Percentiles rank a stretch among this genome's conserved stretches.
These are phyloP conservation scores for Drosophila rhopaloa DNA, from an alignment of 1,140 invertebrate genomes.

Conservation along the genomic window DNA sequence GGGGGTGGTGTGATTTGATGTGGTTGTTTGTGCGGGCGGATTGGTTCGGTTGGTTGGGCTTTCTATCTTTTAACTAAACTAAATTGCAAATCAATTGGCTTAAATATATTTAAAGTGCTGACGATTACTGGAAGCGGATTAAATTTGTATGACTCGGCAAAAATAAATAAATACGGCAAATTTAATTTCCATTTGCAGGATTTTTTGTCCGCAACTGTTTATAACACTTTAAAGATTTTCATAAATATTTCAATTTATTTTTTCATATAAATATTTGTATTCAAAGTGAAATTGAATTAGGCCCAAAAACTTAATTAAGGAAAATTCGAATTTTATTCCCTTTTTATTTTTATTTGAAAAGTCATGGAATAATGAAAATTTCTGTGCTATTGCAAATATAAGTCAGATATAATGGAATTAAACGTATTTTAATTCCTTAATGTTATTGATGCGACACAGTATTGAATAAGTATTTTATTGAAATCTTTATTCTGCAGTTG, in stretches of 20 bases:
- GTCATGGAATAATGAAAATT: too few species aligned
- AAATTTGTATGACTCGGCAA: constrained; percentile 6
- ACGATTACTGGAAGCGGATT: constrained; percentile 28
- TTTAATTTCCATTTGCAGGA: background rate
- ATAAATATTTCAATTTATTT: background rate
- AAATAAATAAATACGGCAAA: background rate
- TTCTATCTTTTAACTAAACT: constrained; percentile 47
- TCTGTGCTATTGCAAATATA: too few species aligned
- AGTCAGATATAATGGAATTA: too few species aligned
- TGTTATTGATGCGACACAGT: too few species aligned
- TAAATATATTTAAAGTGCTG: constrained; percentile 46
- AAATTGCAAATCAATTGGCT: constrained; percentile 48
- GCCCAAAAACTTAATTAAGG: too few species aligned
- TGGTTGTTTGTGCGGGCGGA: constrained; percentile 27
- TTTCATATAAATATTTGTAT: background rate
- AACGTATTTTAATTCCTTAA: too few species aligned
- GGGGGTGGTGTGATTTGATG: background rate
- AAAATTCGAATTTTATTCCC: too few species aligned
- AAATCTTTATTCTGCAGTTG: too few species aligned
- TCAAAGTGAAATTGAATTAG: background rate
- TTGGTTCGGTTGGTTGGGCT: constrained; percentile 18
- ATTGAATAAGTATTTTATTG: too few species aligned
- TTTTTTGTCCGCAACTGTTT: background rate
- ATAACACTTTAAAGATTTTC: background rate
- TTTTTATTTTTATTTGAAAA: too few species aligned